Evolutionary conservation across 2,113 vertebrate genomes (phyloP).

Genomic region (Bolborhynchus lineola): DNA sequence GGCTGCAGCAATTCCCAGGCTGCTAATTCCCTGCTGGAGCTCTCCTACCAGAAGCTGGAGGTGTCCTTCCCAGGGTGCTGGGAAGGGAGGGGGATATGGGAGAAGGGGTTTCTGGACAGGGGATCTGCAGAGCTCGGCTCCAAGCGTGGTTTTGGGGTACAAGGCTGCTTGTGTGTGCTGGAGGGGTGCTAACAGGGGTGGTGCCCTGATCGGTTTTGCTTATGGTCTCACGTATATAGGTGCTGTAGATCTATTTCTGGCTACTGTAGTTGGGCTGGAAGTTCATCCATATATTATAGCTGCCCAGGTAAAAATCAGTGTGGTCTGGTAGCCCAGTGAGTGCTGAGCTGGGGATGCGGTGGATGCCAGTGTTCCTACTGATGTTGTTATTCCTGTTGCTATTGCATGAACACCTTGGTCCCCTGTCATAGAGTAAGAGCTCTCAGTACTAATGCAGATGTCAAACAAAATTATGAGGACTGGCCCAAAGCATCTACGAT

Average conservation of each 20-base stretch:
- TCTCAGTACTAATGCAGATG: background rate
- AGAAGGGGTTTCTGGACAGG: background rate
- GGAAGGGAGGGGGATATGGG: background rate
- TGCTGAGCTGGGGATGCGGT: background rate
- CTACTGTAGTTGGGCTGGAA: background rate
- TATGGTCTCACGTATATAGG: rapidly evolving
- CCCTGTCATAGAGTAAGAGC: background rate
- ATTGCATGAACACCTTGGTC: background rate
- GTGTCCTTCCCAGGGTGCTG: background rate
- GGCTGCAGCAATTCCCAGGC: background rate
- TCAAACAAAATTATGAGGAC: background rate
- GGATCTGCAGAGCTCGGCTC: background rate
- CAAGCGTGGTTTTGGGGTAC: background rate
- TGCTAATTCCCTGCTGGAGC: background rate
- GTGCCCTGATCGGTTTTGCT: background rate
- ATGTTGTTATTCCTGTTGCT: background rate
- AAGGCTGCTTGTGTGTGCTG: rapidly evolving
- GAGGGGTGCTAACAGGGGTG: background rate
- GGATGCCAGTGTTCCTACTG: background rate
- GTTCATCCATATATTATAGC: background rate
- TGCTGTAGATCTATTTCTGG: background rate
- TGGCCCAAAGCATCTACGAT: background rate
- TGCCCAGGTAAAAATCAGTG: background rate
- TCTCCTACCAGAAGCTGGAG: background rate
- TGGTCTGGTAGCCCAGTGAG: background rate